Conservation (phyloP, 1,140 invertebrate genomes). For the Neuroterus valhalla region DNA sequence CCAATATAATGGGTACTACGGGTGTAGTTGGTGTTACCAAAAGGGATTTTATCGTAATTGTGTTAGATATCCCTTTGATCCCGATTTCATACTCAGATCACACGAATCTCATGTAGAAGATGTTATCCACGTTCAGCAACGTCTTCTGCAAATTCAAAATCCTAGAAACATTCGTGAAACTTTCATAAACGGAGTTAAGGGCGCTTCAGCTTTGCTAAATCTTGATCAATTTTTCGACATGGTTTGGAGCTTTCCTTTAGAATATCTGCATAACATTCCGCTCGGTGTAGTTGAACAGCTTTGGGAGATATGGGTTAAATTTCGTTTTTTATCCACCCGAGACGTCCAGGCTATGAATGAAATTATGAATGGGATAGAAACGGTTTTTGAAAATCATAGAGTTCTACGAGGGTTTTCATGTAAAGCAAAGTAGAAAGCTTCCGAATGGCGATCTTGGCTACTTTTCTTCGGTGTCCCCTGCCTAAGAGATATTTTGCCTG, state of each 20-base stretch:
- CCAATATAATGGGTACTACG: not conserved
- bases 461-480: too few species aligned
- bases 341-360: constrained; percentile 11
- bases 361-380: constrained; percentile 2
- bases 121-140: too few species aligned
- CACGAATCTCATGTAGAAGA: too few species aligned
- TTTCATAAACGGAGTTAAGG: not conserved
- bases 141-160: too few species aligned
- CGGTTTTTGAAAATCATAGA: constrained; percentile 31
- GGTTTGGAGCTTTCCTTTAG: too few species aligned
- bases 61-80: not conserved
- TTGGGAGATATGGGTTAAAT: too few species aligned
- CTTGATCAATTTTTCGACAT: too few species aligned
- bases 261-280: constrained; percentile 33
- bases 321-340: too few species aligned
- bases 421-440: constrained; percentile 37
- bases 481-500: constrained; percentile 40
- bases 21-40: not conserved
- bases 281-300: constrained; percentile 9
- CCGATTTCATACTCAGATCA: too few species aligned
- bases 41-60: not conserved
- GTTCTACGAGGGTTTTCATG: constrained; percentile 24
- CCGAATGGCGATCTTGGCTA: constrained; percentile 46
- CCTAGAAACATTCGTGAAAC: too few species aligned
- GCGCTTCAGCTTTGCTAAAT: not conserved